These are phyloP conservation scores for Bombyx mori DNA, from an alignment of 1,140 invertebrate genomes.

Conservation along the genomic window DNA sequence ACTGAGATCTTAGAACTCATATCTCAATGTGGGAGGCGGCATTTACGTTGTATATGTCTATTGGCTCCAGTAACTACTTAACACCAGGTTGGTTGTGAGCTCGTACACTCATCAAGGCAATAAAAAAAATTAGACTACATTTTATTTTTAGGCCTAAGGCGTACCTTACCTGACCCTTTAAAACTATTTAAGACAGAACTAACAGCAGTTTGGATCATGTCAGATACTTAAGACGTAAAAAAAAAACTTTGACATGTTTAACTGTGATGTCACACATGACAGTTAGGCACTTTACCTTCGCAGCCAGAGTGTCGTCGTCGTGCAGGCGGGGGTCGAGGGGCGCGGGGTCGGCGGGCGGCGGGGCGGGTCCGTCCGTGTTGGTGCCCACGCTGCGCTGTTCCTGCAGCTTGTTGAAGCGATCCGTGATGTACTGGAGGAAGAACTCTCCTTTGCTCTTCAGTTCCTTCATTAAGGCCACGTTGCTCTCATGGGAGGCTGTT, in stretches of 20 bases:
- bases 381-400: constrained; percentile 41
- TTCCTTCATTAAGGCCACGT: constrained; percentile 66
- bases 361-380: constrained; percentile 30
- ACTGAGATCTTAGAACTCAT: no score
- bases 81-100: no score
- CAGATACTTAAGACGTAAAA: no score
- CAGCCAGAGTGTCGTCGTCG: constrained; percentile 31
- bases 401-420: constrained; percentile 41
- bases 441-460: constrained; percentile 69
- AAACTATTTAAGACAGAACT: no score
- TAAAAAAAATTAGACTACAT: no score
- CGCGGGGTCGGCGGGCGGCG: background rate
- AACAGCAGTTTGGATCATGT: no score
- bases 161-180: no score
- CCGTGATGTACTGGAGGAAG: constrained; percentile 70
- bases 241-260: constrained; percentile 1
- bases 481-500: constrained; percentile 57
- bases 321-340: constrained; percentile 13
- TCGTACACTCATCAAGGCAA: no score
- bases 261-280: constrained; percentile 1
- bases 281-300: constrained; percentile 26
- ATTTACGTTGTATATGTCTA: no score
- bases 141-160: no score
- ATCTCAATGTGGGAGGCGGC: no score
- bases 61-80: no score